Evolutionary conservation across 2,797 vertebrate species (phyloP), one percentile per base, ranked within the genome.

Genomic region (Philypnodon macrostomus): DNA sequence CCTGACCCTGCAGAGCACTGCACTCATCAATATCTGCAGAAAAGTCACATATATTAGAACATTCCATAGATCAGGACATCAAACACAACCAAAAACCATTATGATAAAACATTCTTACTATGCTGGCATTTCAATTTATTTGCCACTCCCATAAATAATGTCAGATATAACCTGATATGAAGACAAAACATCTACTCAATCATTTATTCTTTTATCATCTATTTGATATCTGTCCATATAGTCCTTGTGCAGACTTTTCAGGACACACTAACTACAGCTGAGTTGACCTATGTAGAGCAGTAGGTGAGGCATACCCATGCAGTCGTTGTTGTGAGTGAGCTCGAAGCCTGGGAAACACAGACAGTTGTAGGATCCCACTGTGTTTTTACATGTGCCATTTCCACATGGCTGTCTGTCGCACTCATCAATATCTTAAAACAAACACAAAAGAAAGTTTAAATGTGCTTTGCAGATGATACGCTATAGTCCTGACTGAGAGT

Each of bases 321-420:
- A 98, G 83, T 93, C 92, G 0, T 97, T 93, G 55, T 91, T 93
- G 87, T 92, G 93, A 0, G 93, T 93, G 7, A 94, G 90, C 73
- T 92, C 89, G 2, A 97, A 98, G 47, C 95, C 94, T 0, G 90
- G 92, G 86, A 95, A 94, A 82, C 95, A 98, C 41, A 97, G 91
- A 68, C 95, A 98, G 88, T 91, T 92, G 85, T 96, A 98, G 80
- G 95, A 98, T 53, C 95, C 94, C 6, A 94, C 89, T 0, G 92
- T 93, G 84, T 98, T 98, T 84, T 93, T 96, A 70, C 95, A 97
- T 33, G 93, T 96, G 0, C 95, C 94, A 0, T 97, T 97, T 2
- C 94, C 92, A 8, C 94, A 97, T 0, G 92, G 94, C 75, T 94
- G 93, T 9, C 85, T 78, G 82, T 96, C 93, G 23, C 95, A 98